Evolutionary conservation across 1,140 invertebrate genomes (phyloP).

Genomic region (Colletes gigas): DNA sequence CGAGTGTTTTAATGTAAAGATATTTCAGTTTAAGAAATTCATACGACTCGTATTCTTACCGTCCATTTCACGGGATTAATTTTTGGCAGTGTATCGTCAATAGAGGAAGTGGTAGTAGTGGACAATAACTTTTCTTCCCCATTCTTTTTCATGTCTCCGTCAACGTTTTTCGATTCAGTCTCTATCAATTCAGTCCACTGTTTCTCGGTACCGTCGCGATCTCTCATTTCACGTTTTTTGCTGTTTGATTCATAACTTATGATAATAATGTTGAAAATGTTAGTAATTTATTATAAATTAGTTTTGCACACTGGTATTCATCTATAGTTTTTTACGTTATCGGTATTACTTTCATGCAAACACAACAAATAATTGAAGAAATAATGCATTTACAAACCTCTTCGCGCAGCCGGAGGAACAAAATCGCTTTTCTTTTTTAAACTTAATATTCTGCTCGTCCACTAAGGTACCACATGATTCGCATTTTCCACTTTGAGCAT

Average conservation of each 20-base stretch:
- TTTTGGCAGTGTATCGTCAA: conserved; percentile 80
- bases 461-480: conserved; percentile 87
- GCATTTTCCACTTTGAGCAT: conserved; percentile 85
- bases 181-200: conserved; percentile 76
- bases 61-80: conserved; percentile 90
- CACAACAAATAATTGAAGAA: conserved; percentile 14
- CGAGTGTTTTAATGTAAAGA: not conserved
- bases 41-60: conserved; percentile 76
- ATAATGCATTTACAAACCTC: conserved; percentile 75
- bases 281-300: not conserved
- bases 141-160: conserved; percentile 78
- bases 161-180: conserved; percentile 69
- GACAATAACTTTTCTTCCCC: conserved; percentile 80
- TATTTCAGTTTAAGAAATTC: not conserved
- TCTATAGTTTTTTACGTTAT: not conserved
- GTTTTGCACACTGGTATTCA: not conserved
- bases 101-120: conserved; percentile 75
- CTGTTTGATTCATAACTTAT: conserved; percentile 53
- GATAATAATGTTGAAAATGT: not conserved
- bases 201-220: conserved; percentile 72
- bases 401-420: conserved; percentile 90
- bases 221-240: conserved; percentile 77
- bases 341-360: not conserved
- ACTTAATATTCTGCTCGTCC: conserved; percentile 86
- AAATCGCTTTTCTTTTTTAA: conserved; percentile 89